Evolutionary conservation across 2,113 vertebrate species (phyloP).

Genomic region (Dendrocopos noguchii): DNA sequence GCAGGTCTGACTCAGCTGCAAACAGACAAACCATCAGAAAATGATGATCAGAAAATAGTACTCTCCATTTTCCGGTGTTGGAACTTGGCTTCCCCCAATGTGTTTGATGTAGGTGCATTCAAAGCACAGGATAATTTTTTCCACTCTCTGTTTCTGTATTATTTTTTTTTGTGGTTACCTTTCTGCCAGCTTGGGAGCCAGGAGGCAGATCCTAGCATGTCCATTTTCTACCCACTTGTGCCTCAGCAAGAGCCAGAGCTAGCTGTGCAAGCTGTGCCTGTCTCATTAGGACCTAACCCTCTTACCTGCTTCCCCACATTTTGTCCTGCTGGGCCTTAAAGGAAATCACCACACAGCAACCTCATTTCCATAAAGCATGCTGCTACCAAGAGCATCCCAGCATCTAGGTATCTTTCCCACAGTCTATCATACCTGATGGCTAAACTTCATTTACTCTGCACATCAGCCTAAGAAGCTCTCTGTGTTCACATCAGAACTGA

Average conservation of each 20-base stretch:
- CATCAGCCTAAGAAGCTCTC: neutral
- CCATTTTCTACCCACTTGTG: neutral
- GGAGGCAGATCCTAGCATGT: slow-evolving; percentile 7
- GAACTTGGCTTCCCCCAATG: neutral
- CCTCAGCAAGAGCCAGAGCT: neutral
- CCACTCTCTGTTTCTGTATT: slow-evolving; percentile 2
- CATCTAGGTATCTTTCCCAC: neutral
- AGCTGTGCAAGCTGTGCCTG: neutral
- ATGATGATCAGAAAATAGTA: neutral
- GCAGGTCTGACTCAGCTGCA: neutral
- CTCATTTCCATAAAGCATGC: neutral
- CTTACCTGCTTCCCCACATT: neutral
- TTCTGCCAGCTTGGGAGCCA: slow-evolving; percentile 9
- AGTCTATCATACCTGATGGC: neutral
- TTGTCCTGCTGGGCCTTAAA: neutral
- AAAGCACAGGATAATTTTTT: slow-evolving; percentile 36
- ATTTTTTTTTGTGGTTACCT: slow-evolving; percentile 2
- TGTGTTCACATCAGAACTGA: neutral
- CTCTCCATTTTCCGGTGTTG: neutral
- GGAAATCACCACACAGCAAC: neutral
- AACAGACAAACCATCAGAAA: neutral
- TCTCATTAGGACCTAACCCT: neutral
- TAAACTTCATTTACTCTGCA: neutral
- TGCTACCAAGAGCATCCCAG: neutral
- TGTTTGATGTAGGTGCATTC: slow-evolving; percentile 9